These are phyloP conservation scores for Phrynocephalus forsythii DNA, from an alignment of 2,797 vertebrate genomes.

Conservation along the genomic window DNA sequence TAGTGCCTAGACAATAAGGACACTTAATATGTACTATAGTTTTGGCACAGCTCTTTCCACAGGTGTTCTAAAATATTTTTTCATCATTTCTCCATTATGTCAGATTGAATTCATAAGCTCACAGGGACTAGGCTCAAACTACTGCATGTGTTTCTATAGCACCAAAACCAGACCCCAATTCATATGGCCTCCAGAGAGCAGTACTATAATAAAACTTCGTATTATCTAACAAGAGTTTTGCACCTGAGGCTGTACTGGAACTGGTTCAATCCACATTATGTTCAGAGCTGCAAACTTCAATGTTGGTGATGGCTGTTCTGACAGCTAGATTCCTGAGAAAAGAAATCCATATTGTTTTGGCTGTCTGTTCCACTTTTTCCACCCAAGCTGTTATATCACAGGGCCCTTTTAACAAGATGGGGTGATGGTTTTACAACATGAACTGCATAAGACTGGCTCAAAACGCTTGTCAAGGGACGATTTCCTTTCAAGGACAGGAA, in stretches of 20 bases:
- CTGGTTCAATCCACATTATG: conserved; percentile 19
- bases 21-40: neutral
- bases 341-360: conserved; percentile 8
- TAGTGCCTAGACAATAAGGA: neutral
- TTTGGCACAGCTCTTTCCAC: neutral
- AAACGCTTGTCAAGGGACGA: neutral
- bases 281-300: conserved; percentile 9
- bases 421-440: conserved; percentile 10
- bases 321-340: neutral
- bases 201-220: conserved; percentile 9
- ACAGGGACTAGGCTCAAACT: neutral
- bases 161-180: conserved; percentile 5
- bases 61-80: neutral
- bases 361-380: neutral
- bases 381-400: neutral
- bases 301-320: neutral
- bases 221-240: conserved; percentile 22
- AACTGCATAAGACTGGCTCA: neutral
- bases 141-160: neutral
- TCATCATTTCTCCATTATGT: conserved; percentile 5
- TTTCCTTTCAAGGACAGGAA: neutral
- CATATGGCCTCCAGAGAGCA: neutral
- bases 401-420: conserved; percentile 9
- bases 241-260: conserved; percentile 23
- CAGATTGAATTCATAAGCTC: neutral